Conservation (phyloP, 2,888 invertebrate species). For the Melinaea menophilus region DNA sequence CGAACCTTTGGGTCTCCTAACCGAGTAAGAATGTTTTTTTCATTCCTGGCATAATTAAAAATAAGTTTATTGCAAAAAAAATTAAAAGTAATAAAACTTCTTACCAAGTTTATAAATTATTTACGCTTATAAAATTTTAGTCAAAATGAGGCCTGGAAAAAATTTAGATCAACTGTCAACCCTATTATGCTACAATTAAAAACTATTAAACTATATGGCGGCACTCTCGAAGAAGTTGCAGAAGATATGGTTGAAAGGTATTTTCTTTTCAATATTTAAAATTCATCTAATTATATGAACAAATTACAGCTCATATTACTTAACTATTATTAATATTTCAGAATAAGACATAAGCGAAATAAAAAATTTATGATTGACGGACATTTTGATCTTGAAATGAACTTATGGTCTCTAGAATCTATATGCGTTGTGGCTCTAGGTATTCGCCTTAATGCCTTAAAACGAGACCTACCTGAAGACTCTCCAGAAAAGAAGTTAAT, state of each 20-base stretch:
- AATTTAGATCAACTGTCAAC: slow-evolving; percentile 85
- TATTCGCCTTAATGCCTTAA: slow-evolving; percentile 51
- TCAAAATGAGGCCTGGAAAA: slow-evolving; percentile 87
- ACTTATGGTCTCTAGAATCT: slow-evolving; percentile 81
- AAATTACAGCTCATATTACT: no score
- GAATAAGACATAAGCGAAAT: slow-evolving; percentile 72
- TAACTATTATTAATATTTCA: slow-evolving; percentile 41
- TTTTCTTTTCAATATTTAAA: no score
- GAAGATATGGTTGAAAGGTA: slow-evolving; percentile 81
- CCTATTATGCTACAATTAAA: slow-evolving; percentile 86
- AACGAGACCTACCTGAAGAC: slow-evolving; percentile 45
- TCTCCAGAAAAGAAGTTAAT: slow-evolving; percentile 50
- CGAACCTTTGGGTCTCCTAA: no score
- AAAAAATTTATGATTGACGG: slow-evolving; percentile 72
- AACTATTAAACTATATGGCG: slow-evolving; percentile 82
- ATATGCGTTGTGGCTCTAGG: slow-evolving; percentile 57
- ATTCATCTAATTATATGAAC: no score
- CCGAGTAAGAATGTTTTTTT: no score
- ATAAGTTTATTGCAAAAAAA: no score
- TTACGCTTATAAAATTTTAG: slow-evolving; percentile 53
- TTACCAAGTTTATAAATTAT: no score
- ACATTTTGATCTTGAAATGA: slow-evolving; percentile 74
- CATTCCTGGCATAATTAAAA: no score
- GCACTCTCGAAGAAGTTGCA: slow-evolving; percentile 81
- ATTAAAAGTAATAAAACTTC: no score